Conservation (phyloP, 2,113 vertebrate species). For the Sorex araneus region DNA sequence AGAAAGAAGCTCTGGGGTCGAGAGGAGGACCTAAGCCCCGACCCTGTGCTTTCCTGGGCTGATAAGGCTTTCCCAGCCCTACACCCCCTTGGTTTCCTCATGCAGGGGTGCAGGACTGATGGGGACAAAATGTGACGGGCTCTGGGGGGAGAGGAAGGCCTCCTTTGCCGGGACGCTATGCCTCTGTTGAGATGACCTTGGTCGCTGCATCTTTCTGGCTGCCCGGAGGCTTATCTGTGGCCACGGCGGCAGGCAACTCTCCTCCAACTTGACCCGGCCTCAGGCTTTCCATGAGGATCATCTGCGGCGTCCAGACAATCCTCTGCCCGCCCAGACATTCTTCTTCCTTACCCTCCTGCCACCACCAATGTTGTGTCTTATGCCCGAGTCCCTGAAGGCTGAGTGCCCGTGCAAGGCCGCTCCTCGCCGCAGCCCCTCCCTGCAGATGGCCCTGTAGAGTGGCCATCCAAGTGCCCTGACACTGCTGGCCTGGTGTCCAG, state of each 20-base stretch:
- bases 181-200: background rate
- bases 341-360: background rate
- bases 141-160: background rate
- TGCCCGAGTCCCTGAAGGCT: background rate
- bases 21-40: background rate
- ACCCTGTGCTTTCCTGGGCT: background rate
- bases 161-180: background rate
- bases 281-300: background rate
- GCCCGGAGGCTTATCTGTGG: background rate
- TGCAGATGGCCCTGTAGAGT: accelerated
- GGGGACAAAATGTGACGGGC: background rate
- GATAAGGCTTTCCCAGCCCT: background rate
- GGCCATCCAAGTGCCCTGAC: background rate
- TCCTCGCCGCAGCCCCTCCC: background rate
- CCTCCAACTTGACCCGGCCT: background rate
- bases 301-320: background rate
- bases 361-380: accelerated
- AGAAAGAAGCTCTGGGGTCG: background rate
- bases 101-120: background rate
- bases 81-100: accelerated
- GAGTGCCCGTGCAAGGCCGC: background rate
- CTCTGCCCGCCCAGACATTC: background rate
- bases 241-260: accelerated
- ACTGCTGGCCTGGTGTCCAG: background rate
- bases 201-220: background rate